These are phyloP conservation scores for Orthosia gracilis DNA, from an alignment of 2,888 invertebrate species.

Conservation along the genomic window DNA sequence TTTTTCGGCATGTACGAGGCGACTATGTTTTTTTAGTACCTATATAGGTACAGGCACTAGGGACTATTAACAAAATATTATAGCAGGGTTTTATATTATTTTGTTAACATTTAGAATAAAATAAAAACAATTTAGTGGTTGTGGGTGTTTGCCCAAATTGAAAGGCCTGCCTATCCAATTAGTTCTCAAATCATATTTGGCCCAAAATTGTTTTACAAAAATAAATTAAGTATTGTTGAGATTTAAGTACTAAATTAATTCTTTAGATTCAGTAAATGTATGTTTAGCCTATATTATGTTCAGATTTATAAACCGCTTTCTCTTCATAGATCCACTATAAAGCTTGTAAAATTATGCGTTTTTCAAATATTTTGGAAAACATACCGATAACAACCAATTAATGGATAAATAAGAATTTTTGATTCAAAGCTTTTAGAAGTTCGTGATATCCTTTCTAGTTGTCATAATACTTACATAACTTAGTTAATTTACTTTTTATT, in stretches of 20 bases:
- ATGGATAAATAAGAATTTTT: conserved; percentile 22
- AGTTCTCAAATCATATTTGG: not conserved
- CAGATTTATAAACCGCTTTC: not conserved
- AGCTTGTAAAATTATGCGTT: not conserved
- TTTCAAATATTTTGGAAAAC: conserved; percentile 23
- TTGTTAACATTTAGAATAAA: conserved; percentile 24
- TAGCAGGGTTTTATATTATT: conserved; percentile 1
- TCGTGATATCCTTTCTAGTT: not conserved
- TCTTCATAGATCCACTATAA: not conserved
- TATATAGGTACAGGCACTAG: not conserved
- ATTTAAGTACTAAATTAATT: not conserved
- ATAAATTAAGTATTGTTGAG: conserved; percentile 3
- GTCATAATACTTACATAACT: not conserved
- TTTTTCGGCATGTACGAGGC: not conserved
- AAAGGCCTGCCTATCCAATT: conserved; percentile 13
- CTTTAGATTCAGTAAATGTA: not conserved
- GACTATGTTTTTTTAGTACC: not conserved
- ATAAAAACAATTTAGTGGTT: not conserved
- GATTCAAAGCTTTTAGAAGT: conserved; percentile 22
- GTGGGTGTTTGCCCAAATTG: conserved; percentile 14
- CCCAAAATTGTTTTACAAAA: conserved; percentile 7
- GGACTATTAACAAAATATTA: not conserved
- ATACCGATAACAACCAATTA: not conserved
- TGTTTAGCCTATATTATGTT: not conserved
- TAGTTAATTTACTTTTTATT: not conserved